These are phyloP conservation scores for Hypercompe scribonia DNA, from an alignment of 2,888 invertebrate species.

Conservation along the genomic window DNA sequence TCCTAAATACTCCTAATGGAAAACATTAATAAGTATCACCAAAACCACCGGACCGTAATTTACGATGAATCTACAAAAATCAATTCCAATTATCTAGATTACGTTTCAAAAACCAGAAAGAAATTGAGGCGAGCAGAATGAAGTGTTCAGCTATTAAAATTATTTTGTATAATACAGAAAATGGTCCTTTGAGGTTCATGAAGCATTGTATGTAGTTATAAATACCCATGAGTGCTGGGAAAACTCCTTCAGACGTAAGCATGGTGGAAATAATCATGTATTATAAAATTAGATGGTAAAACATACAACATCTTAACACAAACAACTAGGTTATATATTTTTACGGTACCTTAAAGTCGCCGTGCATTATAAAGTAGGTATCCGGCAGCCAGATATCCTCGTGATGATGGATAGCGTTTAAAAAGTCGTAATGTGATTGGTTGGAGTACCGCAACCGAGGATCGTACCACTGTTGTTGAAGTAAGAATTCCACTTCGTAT, in stretches of 20 bases:
- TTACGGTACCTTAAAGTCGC: slow-evolving; percentile 92
- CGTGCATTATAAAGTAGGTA: slow-evolving; percentile 98
- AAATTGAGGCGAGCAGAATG: slow-evolving; percentile 61
- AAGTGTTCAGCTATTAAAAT: slow-evolving; percentile 66
- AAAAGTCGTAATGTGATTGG: slow-evolving; percentile 94
- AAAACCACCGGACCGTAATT: slow-evolving; percentile 58
- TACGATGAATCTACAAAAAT: slow-evolving; percentile 57
- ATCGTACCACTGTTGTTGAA: slow-evolving; percentile 98
- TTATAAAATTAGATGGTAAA: slow-evolving; percentile 66
- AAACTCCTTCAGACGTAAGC: slow-evolving; percentile 77
- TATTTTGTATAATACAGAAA: slow-evolving; percentile 63
- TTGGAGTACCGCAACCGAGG: slow-evolving; percentile 95
- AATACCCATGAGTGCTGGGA: slow-evolving; percentile 78
- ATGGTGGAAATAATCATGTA: slow-evolving; percentile 73
- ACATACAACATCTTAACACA: slow-evolving; percentile 42
- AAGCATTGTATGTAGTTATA: slow-evolving; percentile 74
- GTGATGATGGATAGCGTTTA: slow-evolving; percentile 97
- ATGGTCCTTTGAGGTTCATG: slow-evolving; percentile 68
- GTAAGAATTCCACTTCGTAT: slow-evolving; percentile 98
- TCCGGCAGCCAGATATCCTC: slow-evolving; percentile 97
- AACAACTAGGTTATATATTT: slow-evolving; percentile 29
- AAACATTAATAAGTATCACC: slow-evolving; percentile 52
- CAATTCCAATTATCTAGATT: slow-evolving; percentile 52
- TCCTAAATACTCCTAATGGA: slow-evolving; percentile 57
- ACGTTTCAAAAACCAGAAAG: slow-evolving; percentile 54